Base-by-base conservation (phyloP, 2,113 vertebrate genomes). In the Odobenus rosmarus region DNA sequence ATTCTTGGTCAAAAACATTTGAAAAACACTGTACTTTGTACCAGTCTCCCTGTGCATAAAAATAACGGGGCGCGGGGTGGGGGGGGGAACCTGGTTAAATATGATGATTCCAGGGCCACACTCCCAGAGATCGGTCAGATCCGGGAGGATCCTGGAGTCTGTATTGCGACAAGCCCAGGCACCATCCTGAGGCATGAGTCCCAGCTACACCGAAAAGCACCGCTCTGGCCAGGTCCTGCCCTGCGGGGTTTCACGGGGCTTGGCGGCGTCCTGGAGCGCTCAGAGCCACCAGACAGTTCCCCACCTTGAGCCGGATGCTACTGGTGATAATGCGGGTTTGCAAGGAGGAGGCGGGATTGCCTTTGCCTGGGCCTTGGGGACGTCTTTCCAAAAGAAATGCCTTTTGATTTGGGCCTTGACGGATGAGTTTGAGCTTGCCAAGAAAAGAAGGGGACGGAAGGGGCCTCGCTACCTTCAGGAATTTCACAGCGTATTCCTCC, bases 401-500 rank as follows among this genome's bases (percentile, higher is more conserved):
- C 39, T 79, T 93, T 84, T 62, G 62, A 90, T 39, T 21, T 55
- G 49, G 24, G 23, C 42, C 64, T 69, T 57, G 36, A 80, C 69
- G n/a, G 61, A 36, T 79, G 62, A 79, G 36, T 46, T 46, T 67
- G 88, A 46, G 74, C 80, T 42, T 94, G n/a, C 59, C 24, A 21
- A n/a, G n/a, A 33, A 62, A 46, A 95, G 51, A 42, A 42, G 69
- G 19, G 79, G 13, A 61, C 28, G 55, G 53, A 31, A 7, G 2
- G 1, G 46, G 21, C 42, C 53, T 62, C 3, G 0, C 15, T 15
- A 11, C 21, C 0, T 0, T 4, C 74, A 21, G 84, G 26, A 55
- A 74, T 59, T 26, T 61, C 61, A 49, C 57, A 1, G 11, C 18
- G 0, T 46, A 1, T 9, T 24, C 59, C 10, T 53, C 1, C 7